phyloP scores from a whole-genome alignment of 1,140 invertebrate species.

The Eubasilissa regina region DNA sequence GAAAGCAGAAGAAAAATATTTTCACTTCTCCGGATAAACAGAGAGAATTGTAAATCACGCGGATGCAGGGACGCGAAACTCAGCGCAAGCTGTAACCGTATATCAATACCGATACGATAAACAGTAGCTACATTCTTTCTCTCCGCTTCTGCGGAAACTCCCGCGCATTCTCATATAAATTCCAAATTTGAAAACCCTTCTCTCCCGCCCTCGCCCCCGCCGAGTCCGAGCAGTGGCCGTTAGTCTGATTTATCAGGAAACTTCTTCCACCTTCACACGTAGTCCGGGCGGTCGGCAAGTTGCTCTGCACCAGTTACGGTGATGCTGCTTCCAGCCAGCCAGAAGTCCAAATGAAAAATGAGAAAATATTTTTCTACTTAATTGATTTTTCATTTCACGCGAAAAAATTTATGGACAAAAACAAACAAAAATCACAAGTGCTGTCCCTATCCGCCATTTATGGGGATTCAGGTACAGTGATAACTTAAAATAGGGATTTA shows the following conservation, averaged over 20 bases:
- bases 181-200: not conserved
- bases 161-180: slow-evolving; percentile 1
- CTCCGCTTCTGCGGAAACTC: not conserved
- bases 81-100: not conserved
- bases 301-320: no score
- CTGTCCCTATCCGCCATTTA: no score
- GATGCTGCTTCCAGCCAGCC: no score
- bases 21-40: not conserved
- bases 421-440: no score
- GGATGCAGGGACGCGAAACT: not conserved
- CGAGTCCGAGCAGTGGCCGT: not conserved
- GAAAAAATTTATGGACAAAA: no score
- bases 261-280: not conserved
- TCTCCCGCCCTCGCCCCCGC: not conserved
- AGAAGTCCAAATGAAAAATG: no score
- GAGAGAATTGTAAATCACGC: not conserved
- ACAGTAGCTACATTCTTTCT: not conserved
- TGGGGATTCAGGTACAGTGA: no score
- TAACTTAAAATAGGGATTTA: no score
- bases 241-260: slow-evolving; percentile 26
- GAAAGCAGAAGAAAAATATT: not conserved
- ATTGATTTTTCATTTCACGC: no score
- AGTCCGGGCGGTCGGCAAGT: no score
- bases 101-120: not conserved
- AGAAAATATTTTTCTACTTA: no score